Conservation (phyloP, 2,113 vertebrate genomes). For the Panthera uncia region DNA sequence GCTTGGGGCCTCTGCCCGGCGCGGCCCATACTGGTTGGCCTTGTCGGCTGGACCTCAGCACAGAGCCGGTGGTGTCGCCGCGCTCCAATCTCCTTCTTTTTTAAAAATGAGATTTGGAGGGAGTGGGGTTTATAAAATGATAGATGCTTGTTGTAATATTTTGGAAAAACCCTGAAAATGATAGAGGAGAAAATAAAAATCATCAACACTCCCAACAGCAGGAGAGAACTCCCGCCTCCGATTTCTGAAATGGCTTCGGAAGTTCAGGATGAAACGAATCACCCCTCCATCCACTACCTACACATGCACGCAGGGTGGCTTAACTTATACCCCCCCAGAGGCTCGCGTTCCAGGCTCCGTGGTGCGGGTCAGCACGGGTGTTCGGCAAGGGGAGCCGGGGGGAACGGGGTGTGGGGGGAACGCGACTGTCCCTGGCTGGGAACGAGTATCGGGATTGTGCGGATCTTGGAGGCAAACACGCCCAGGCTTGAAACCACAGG, state of each 20-base stretch:
- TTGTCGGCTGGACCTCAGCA: background rate
- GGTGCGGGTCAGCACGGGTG: background rate
- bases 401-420: accelerated
- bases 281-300: background rate
- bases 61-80: background rate
- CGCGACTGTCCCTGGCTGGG: accelerated
- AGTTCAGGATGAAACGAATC: background rate
- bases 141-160: background rate
- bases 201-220: background rate
- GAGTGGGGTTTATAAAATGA: background rate
- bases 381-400: background rate
- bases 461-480: background rate
- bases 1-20: background rate
- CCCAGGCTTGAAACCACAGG: background rate
- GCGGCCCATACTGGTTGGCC: background rate
- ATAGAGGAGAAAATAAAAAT: constrained; percentile 60
- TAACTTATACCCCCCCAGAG: accelerated
- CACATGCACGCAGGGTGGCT: accelerated
- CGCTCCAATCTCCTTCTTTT: background rate
- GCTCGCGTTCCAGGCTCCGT: accelerated
- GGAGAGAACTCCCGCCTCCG: background rate
- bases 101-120: background rate
- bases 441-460: background rate
- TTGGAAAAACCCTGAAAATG: background rate
- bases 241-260: background rate